phyloP scores from a whole-genome alignment of 2,888 invertebrate genomes.

The Watsonalla binaria region DNA sequence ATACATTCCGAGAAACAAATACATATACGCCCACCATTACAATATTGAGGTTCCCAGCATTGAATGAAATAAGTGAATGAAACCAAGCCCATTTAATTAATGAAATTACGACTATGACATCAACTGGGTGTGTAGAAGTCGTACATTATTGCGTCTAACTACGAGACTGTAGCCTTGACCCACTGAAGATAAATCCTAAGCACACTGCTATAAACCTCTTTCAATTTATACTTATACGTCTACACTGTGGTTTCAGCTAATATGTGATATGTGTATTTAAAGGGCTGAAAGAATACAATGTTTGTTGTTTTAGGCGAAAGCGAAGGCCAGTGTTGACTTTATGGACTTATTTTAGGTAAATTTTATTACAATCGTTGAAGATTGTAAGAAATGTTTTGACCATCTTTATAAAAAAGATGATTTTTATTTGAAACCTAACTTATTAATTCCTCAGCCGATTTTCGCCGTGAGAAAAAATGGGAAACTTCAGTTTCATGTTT shows the following conservation, averaged over 20 bases:
- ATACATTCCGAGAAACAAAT: background rate
- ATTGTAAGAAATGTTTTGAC: too few species aligned
- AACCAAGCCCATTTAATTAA: constrained; percentile 1
- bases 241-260: background rate
- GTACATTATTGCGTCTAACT: background rate
- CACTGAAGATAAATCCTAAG: background rate
- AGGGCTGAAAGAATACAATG: too few species aligned
- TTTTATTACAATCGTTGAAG: too few species aligned
- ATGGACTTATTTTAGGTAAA: too few species aligned
- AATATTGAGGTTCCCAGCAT: constrained; percentile 4
- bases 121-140: background rate
- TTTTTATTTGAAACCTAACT: too few species aligned
- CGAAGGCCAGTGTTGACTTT: too few species aligned
- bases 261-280: too few species aligned
- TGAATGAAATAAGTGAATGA: constrained; percentile 11
- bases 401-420: too few species aligned
- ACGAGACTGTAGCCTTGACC: background rate
- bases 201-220: background rate
- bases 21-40: constrained; percentile 1
- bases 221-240: background rate
- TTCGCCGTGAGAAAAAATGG: too few species aligned
- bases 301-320: too few species aligned
- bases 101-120: constrained; percentile 2
- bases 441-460: too few species aligned
- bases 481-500: too few species aligned